These are phyloP conservation scores for Beaufortia kweichowensis DNA, from an alignment of 2,113 vertebrate genomes.

Conservation along the genomic window DNA sequence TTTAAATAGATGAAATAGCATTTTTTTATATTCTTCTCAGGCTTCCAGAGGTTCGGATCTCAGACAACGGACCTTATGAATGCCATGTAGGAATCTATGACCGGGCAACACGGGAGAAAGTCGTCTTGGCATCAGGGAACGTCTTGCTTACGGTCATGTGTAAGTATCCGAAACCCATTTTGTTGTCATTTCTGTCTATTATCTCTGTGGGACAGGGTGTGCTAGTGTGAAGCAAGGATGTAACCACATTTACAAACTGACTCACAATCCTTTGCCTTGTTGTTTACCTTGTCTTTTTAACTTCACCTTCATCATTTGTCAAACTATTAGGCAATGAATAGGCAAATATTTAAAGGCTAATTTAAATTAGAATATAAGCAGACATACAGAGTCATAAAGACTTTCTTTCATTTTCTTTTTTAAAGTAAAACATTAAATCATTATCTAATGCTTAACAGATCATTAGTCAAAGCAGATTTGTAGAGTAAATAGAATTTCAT, in stretches of 20 bases:
- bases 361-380: not conserved
- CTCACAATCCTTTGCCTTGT: not conserved
- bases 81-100: constrained; percentile 98
- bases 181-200: not conserved
- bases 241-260: not conserved
- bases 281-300: not conserved
- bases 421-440: not conserved
- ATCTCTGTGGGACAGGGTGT: not conserved
- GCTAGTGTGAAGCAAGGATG: not conserved
- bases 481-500: not conserved
- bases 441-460: not conserved
- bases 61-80: constrained; percentile 94
- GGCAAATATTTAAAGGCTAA: not conserved
- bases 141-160: constrained; percentile 96
- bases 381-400: no score
- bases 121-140: constrained; percentile 92
- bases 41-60: constrained; percentile 92
- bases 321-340: constrained; percentile 14
- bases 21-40: constrained; percentile 64
- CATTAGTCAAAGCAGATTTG: not conserved
- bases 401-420: no score
- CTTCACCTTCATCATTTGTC: not conserved
- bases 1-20: no score
- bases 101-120: constrained; percentile 90
- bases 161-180: constrained; percentile 72